These are phyloP conservation scores for Therioaphis trifolii DNA, from an alignment of 2,888 invertebrate species.

Conservation along the genomic window DNA sequence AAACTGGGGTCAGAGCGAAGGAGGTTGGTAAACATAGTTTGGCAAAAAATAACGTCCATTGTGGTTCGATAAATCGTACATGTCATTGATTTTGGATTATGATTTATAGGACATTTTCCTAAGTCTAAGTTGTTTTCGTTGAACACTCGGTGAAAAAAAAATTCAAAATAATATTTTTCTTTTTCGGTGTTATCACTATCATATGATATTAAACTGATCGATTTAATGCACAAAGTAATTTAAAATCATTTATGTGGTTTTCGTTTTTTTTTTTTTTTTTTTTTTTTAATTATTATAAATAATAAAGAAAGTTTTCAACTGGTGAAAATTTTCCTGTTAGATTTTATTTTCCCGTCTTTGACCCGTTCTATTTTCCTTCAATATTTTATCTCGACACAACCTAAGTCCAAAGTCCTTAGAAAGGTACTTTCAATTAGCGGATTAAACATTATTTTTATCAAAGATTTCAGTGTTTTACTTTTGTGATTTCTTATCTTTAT, in stretches of 20 bases:
- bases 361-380: no score
- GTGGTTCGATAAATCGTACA: constrained; percentile 15
- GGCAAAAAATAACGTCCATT: constrained; percentile 6
- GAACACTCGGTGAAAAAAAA: background rate
- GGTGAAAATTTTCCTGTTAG: no score
- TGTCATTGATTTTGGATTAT: constrained; percentile 31
- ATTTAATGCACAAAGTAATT: background rate
- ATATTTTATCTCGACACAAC: no score
- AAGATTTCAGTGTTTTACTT: no score
- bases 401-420: no score
- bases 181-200: background rate
- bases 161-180: background rate
- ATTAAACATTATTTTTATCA: no score
- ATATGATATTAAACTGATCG: no score
- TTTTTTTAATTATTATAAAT: background rate
- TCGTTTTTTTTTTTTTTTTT: background rate
- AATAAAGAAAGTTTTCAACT: background rate
- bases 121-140: background rate
- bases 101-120: constrained; percentile 19
- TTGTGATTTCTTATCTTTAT: no score
- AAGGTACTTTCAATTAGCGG: no score
- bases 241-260: background rate
- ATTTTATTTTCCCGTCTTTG: no score
- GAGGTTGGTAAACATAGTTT: constrained; percentile 4
- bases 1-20: background rate